These are phyloP conservation scores for Bufotes viridis DNA, from an alignment of 2,797 vertebrate genomes.

Conservation along the genomic window DNA sequence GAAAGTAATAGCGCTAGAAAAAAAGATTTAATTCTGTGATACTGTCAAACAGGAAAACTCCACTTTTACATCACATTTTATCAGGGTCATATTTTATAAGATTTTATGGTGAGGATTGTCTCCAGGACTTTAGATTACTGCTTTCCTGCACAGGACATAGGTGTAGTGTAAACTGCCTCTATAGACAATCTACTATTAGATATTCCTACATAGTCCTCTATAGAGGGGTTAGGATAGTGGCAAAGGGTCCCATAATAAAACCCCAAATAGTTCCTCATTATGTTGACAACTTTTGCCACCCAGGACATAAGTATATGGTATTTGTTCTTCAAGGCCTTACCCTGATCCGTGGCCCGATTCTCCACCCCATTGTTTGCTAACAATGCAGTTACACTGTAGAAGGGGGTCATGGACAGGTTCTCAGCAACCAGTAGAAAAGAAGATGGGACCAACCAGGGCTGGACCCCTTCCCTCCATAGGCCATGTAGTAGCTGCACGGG, in stretches of 20 bases:
- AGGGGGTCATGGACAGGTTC: too few relatives aligned
- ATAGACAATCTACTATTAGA: not conserved
- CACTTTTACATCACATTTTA: not conserved
- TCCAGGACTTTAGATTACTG: not conserved
- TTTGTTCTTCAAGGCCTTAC: not conserved
- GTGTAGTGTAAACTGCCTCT: not conserved
- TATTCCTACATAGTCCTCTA: not conserved
- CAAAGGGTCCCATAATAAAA: not conserved
- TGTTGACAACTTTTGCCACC: not conserved
- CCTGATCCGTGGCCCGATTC: too few relatives aligned
- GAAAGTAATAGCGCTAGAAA: not conserved
- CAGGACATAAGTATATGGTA: not conserved
- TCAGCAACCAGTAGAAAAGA: too few relatives aligned
- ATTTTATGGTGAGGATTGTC: not conserved
- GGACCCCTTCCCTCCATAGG: too few relatives aligned
- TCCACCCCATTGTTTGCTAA: too few relatives aligned
- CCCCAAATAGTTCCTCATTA: not conserved
- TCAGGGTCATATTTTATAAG: not conserved
- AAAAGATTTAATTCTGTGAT: not conserved
- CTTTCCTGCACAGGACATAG: not conserved
- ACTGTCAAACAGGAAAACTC: not conserved
- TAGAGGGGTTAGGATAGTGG: not conserved
- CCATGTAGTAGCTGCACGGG: too few relatives aligned
- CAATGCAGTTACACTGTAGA: too few relatives aligned
- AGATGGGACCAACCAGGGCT: too few relatives aligned